These are phyloP conservation scores for Lacanobia wlatinum DNA, from an alignment of 2,888 invertebrate species.

Conservation along the genomic window DNA sequence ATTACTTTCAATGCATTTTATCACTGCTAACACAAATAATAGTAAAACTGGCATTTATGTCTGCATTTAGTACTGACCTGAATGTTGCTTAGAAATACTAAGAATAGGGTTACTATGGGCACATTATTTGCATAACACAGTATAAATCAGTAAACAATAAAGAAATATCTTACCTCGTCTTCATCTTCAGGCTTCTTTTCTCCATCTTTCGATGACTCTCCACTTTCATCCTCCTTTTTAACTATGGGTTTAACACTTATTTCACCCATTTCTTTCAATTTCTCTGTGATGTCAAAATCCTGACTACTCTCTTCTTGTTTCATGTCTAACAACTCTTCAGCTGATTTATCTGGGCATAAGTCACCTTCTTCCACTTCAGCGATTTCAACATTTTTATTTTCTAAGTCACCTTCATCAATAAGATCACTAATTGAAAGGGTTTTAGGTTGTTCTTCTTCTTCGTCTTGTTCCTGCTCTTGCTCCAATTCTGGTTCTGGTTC, in stretches of 20 bases:
- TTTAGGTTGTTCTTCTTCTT: slow-evolving; percentile 75
- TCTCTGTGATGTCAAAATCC: slow-evolving; percentile 92
- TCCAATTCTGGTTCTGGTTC: slow-evolving; percentile 55
- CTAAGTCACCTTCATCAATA: slow-evolving; percentile 86
- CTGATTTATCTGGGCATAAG: slow-evolving; percentile 83
- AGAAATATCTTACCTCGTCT: slow-evolving; percentile 80
- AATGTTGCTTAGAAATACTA: slow-evolving; percentile 28
- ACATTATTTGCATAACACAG: slow-evolving; percentile 11
- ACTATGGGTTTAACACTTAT: slow-evolving; percentile 86
- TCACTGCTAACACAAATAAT: slow-evolving; percentile 51
- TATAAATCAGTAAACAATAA: neutral
- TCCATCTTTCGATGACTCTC: slow-evolving; percentile 69
- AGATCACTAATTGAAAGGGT: slow-evolving; percentile 89
- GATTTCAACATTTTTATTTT: slow-evolving; percentile 88
- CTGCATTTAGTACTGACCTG: slow-evolving; percentile 48
- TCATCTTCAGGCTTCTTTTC: slow-evolving; percentile 83
- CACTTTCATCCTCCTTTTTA: slow-evolving; percentile 78
- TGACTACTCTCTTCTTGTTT: slow-evolving; percentile 85
- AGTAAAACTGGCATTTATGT: slow-evolving; percentile 44
- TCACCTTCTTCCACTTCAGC: slow-evolving; percentile 87
- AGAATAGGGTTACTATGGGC: slow-evolving; percentile 26
- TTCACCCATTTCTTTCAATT: slow-evolving; percentile 92
- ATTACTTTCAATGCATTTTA: slow-evolving; percentile 45
- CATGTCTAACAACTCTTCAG: slow-evolving; percentile 84
- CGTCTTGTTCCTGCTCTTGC: slow-evolving; percentile 51